Evolutionary conservation across 1,140 invertebrate species (phyloP).

Genomic region (Xylocopa sonorina): DNA sequence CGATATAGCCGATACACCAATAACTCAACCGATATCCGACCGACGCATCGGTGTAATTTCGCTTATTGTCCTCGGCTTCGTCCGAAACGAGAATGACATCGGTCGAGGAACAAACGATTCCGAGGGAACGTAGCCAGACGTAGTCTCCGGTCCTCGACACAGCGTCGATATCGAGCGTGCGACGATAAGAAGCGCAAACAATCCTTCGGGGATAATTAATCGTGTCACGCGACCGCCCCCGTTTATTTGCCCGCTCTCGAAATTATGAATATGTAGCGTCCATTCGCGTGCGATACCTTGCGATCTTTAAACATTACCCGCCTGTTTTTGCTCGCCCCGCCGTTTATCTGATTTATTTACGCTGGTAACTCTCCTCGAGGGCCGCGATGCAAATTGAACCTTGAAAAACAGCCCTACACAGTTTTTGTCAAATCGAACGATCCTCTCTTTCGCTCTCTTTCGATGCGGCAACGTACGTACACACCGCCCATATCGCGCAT

Average conservation of each 20-base stretch:
- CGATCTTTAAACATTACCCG: not conserved
- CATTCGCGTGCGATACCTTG: not conserved
- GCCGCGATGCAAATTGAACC: not conserved
- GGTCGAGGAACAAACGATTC: not conserved
- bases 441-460: not conserved
- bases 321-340: conserved; percentile 38
- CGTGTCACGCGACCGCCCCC: conserved; percentile 29
- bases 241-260: not conserved
- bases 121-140: accelerated
- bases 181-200: conserved; percentile 19
- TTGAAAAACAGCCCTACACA: not conserved
- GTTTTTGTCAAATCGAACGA: not conserved
- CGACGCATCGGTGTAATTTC: conserved; percentile 50
- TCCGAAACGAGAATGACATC: conserved; percentile 26
- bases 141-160: too few relatives aligned
- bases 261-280: not conserved
- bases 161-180: conserved; percentile 7
- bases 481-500: too few relatives aligned
- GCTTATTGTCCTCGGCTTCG: conserved; percentile 53
- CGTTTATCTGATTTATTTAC: not conserved
- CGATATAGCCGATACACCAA: conserved; percentile 77
- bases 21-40: conserved; percentile 71
- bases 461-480: too few relatives aligned
- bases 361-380: not conserved
- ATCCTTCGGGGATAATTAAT: conserved; percentile 15